Evolutionary conservation across 2,797 vertebrate genomes (phyloP).

Genomic region (Acrocephalus scirpaceus): DNA sequence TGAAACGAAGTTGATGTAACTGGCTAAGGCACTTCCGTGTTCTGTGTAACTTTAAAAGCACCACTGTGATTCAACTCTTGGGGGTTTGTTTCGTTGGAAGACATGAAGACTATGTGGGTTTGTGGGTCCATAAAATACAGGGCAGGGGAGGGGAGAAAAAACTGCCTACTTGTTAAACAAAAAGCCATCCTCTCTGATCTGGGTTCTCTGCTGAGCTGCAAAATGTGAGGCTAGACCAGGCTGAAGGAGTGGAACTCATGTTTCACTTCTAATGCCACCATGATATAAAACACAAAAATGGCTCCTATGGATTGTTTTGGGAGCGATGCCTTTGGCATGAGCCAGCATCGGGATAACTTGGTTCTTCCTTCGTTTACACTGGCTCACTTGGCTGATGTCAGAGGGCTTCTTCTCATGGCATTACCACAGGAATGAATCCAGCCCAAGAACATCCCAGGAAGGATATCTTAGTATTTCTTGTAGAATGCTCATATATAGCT

Average conservation of each 20-base stretch:
- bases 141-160: neutral
- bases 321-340: neutral
- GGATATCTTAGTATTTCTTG: neutral
- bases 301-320: neutral
- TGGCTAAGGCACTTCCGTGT: neutral
- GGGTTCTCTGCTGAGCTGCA: neutral
- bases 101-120: neutral
- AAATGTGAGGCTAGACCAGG: neutral
- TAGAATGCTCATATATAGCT: neutral
- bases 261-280: neutral
- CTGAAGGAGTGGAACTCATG: neutral
- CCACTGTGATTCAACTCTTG: accelerated
- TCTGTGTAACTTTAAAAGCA: neutral
- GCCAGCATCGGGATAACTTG: neutral
- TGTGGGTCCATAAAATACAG: neutral
- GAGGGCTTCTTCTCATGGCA: neutral
- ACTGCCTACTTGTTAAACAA: neutral
- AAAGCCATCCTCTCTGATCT: neutral
- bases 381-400: neutral
- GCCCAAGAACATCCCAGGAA: neutral
- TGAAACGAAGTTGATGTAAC: neutral
- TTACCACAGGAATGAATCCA: neutral
- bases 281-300: neutral
- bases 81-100: neutral
- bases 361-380: neutral